Evolutionary conservation across 1,140 invertebrate species (phyloP).

Genomic region (Eueides isabella): DNA sequence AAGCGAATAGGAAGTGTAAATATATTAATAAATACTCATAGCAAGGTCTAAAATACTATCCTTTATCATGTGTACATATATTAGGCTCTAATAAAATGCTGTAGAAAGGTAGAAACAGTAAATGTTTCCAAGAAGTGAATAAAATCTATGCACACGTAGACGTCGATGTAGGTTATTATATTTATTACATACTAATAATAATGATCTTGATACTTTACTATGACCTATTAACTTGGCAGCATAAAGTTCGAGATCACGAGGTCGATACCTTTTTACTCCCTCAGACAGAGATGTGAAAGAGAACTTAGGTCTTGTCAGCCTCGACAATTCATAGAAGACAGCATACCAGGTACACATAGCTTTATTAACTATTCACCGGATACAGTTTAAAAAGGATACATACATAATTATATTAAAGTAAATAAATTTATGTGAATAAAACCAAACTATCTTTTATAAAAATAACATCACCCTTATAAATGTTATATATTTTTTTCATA

Average conservation of each 20-base stretch:
- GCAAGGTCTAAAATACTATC: background rate
- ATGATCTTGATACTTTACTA: background rate
- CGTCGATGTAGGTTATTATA: background rate
- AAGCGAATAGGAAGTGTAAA: background rate
- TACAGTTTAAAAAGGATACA: too few species aligned
- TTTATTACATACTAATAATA: background rate
- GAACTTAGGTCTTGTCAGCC: background rate
- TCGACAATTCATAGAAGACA: background rate
- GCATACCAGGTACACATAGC: too few species aligned
- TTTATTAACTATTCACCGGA: too few species aligned
- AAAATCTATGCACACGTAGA: slow-evolving; percentile 22
- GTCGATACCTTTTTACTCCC: background rate
- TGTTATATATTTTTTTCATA: too few species aligned
- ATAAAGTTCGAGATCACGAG: background rate
- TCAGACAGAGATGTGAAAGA: background rate
- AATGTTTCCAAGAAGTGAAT: slow-evolving; percentile 17
- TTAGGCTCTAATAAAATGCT: slow-evolving; percentile 44
- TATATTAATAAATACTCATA: background rate
- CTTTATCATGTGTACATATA: slow-evolving; percentile 9
- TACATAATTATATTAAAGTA: too few species aligned
- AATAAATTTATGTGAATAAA: too few species aligned
- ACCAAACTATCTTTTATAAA: too few species aligned
- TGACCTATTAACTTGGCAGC: background rate
- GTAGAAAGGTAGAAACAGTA: slow-evolving; percentile 28
- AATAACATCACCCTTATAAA: too few species aligned